Conservation (phyloP, 2,888 invertebrate genomes). For the Stenolophus ochropezus region DNA sequence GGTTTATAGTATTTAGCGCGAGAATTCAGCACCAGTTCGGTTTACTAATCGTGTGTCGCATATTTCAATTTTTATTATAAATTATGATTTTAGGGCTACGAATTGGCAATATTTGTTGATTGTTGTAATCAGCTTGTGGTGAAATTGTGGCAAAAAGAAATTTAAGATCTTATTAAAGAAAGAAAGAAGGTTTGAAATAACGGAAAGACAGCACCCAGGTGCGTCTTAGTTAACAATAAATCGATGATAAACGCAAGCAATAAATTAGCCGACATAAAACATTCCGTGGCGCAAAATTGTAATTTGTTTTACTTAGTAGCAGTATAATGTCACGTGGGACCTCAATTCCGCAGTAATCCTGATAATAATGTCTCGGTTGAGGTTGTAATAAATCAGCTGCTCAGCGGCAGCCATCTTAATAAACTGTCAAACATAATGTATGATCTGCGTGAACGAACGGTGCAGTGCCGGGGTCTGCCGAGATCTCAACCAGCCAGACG, state of each 20-base stretch:
- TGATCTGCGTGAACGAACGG: constrained; percentile 46
- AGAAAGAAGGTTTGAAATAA: background rate
- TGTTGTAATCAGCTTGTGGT: too few species aligned
- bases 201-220: constrained; percentile 16
- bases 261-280: constrained; percentile 56
- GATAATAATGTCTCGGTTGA: constrained; percentile 64
- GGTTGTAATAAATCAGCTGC: constrained; percentile 63
- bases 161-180: too few species aligned
- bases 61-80: too few species aligned
- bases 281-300: constrained; percentile 63
- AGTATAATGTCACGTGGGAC: constrained; percentile 67
- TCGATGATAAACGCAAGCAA: constrained; percentile 58
- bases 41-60: too few species aligned
- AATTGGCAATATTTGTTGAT: too few species aligned
- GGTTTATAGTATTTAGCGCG: too few species aligned
- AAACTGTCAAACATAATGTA: constrained; percentile 59
- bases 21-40: too few species aligned
- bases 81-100: too few species aligned
- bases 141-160: too few species aligned
- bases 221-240: constrained; percentile 58
- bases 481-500: constrained; percentile 1
- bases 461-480: background rate
- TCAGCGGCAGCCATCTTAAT: constrained; percentile 58
- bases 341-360: constrained; percentile 63
- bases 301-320: constrained; percentile 69